phyloP scores from a whole-genome alignment of 2,113 vertebrate genomes.

The Indicator maculatus region DNA sequence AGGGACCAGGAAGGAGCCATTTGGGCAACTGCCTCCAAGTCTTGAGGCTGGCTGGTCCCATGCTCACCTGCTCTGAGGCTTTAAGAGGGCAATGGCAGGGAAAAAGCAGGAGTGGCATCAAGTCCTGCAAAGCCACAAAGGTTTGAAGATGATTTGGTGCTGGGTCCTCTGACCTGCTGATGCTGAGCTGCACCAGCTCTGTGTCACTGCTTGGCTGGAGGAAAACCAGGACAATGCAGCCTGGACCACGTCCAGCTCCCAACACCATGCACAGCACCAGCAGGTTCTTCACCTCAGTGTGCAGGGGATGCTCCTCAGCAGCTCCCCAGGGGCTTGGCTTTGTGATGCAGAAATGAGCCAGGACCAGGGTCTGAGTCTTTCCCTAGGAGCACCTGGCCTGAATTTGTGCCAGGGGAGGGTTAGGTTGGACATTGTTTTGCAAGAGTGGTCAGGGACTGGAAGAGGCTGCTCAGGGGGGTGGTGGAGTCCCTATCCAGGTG shows the following conservation, averaged over 20 bases:
- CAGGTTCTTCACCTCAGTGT: rapidly evolving
- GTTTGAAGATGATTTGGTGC: not conserved
- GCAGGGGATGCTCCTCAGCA: not conserved
- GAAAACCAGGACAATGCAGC: not conserved
- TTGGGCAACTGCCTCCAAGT: rapidly evolving
- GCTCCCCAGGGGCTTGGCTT: not conserved
- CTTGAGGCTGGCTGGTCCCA: not conserved
- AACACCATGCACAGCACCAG: not conserved
- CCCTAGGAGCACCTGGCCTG: not conserved
- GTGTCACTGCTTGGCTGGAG: not conserved
- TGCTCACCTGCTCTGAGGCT: not conserved
- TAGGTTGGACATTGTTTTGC: no score
- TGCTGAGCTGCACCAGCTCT: no score
- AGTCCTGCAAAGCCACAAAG: not conserved
- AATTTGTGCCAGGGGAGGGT: no score
- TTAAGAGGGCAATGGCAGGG: not conserved
- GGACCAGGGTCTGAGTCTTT: not conserved
- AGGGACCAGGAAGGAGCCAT: not conserved
- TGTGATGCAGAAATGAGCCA: not conserved
- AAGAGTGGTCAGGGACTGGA: no score
- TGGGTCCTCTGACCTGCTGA: not conserved
- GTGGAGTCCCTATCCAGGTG: no score
- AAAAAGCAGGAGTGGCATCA: not conserved
- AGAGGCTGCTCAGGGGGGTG: no score
- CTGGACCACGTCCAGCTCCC: not conserved